These are phyloP conservation scores for Corythornis leucogaster DNA, from an alignment of 2,797 vertebrate species.

Conservation along the genomic window DNA sequence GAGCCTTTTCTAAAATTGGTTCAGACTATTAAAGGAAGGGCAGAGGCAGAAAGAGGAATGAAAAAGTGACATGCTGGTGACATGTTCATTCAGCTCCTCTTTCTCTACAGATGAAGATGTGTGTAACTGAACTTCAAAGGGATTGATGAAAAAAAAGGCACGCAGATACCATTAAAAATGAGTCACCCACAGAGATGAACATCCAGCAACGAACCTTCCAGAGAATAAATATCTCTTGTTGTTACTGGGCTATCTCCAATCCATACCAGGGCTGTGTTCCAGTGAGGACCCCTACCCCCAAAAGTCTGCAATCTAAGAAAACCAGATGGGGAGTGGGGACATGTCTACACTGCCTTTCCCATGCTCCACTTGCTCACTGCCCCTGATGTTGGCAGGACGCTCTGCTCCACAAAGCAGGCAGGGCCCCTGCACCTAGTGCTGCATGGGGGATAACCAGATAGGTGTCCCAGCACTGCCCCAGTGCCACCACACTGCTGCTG, in stretches of 20 bases:
- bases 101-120: constrained; percentile 2
- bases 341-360: background rate
- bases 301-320: background rate
- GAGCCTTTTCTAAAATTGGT: constrained; percentile 37
- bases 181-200: background rate
- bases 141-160: background rate
- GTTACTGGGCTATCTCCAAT: background rate
- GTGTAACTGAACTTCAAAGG: background rate
- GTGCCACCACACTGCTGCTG: background rate
- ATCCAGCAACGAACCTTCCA: background rate
- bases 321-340: background rate
- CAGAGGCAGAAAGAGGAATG: background rate
- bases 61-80: constrained; percentile 20
- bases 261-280: fast-evolving
- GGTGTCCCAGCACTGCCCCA: background rate
- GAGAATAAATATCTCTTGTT: background rate
- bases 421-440: background rate
- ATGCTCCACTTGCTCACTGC: background rate
- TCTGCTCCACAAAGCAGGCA: background rate
- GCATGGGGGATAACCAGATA: fast-evolving
- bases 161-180: background rate
- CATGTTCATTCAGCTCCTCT: constrained; percentile 42
- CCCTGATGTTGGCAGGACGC: background rate
- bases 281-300: background rate
- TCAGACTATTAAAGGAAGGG: constrained; percentile 45